These are phyloP conservation scores for Pachymerium ferrugineum DNA, from an alignment of 2,888 invertebrate genomes.

Conservation along the genomic window DNA sequence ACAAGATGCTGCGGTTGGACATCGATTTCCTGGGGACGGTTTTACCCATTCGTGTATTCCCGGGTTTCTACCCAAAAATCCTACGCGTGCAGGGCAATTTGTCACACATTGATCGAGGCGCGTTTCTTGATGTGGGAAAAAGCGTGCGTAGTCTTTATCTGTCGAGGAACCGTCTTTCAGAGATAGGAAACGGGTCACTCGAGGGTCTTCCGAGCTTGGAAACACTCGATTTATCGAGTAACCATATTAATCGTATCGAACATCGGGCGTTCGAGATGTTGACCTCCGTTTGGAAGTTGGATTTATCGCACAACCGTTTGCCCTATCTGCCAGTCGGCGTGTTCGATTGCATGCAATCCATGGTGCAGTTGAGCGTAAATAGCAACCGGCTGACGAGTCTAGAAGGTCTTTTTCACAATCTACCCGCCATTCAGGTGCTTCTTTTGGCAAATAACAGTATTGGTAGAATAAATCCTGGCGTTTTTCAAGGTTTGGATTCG, in stretches of 20 bases:
- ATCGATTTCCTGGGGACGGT: slow-evolving; percentile 33
- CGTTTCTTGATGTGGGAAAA: slow-evolving; percentile 31
- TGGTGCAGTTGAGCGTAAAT: slow-evolving; percentile 33
- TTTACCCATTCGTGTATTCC: slow-evolving; percentile 29
- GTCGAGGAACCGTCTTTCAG: slow-evolving; percentile 29
- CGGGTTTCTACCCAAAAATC: slow-evolving; percentile 33
- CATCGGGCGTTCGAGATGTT: slow-evolving; percentile 66
- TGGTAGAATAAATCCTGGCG: not conserved
- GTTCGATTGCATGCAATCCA: slow-evolving; percentile 34
- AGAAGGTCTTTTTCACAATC: slow-evolving; percentile 31
- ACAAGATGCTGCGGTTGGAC: slow-evolving; percentile 33
- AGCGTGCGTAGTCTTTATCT: slow-evolving; percentile 34
- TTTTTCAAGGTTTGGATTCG: slow-evolving; percentile 28
- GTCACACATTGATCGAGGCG: slow-evolving; percentile 28
- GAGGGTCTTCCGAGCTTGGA: slow-evolving; percentile 53
- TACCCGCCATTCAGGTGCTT: slow-evolving; percentile 30
- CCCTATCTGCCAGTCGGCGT: slow-evolving; percentile 32
- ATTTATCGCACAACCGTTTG: slow-evolving; percentile 39
- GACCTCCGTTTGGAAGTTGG: slow-evolving; percentile 38
- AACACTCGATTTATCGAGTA: slow-evolving; percentile 66
- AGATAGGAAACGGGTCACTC: slow-evolving; percentile 55
- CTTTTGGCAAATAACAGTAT: slow-evolving; percentile 32
- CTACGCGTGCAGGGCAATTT: slow-evolving; percentile 34
- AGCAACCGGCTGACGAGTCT: slow-evolving; percentile 29
- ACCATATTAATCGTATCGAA: slow-evolving; percentile 64